Base-by-base conservation (phyloP, 2,888 invertebrate species). In the Epinotia bilunana region DNA sequence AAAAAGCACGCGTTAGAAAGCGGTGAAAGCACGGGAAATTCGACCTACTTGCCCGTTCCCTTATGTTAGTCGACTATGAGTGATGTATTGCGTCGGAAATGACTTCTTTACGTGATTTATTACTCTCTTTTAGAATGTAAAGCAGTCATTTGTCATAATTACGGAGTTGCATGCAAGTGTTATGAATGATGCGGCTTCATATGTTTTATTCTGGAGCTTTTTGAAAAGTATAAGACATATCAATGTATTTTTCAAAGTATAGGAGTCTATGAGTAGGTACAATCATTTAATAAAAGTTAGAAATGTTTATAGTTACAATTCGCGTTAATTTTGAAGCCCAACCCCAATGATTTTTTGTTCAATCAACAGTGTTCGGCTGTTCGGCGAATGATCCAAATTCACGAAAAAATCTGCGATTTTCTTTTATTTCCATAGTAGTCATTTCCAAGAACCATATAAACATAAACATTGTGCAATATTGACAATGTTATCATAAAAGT, bases 21-120 rank as follows among this genome's bases (percentile, higher is more conserved):
- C 71, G 74, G 74, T 46, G 74, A 75, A 75, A 75, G 71, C 61
- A 61, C 58, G 72, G 65, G 71, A 61, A 60, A 63, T 71, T 49
- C 61, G 75, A 61, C 67, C 75, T 72, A 72, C 58, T 46, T 57
- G 58, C 33, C 55, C 61, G 53, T 61, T 33, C 65, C 75, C 75
- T 75, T 75, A 75, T 61, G 75, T 75, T 33, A 62, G 71, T 55
- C 75, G 43, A 43, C 70, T 23, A 67, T 53, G 74, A 70, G 65
- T 71, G 72, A 75, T 75, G 71, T 67, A 72, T 75, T 55, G n/a
- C 71, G 65, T 75, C 67, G 71, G 72, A 75, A 75, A 75, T 72
- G 71, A 72, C 71, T 74, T 74, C 74, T 70, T 74, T 64, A 43
- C 49, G 67, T 75, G 75, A 75, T 75, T 75, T 75, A 75, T 75